Base-by-base conservation (phyloP, 2,888 invertebrate species). In the Villa cingulata region DNA sequence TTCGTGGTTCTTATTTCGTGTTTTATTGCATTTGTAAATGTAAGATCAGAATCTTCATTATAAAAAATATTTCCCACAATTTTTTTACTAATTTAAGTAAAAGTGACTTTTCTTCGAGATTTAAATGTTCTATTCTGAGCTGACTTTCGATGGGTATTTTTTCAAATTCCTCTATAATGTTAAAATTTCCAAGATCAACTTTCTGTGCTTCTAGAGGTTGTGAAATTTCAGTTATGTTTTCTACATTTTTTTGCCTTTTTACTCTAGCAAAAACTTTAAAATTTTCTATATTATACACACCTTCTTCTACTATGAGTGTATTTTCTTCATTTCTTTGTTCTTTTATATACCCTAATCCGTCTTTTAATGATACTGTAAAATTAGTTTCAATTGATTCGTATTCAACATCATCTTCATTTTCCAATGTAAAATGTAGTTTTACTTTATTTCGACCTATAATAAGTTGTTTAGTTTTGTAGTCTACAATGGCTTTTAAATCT, bases 41-140 rank as follows among this genome's bases (percentile, higher is more conserved):
- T 16, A 6, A 45, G 15, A 36, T 36, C 34, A 2, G 34, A 32
- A n/a, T 36, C 29, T 16, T 45, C 45, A 2, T 27, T 15, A 23
- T 32, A 45, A 19, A 45, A 45, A 3, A 32, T 17, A 3, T 40
- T n/a, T n/a, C 12, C 16, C 18, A 18, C 20, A 44, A 44, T 34
- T 37, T 38, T 32, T 41, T 40, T 15, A 44, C n/a, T n/a, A 44
- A 10, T 17, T 17, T 23, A 23, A 14, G 16, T n/a, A 38, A 9
- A 17, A 37, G 19, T 14, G 6, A 3, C 19, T 41, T 45, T 37
- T 37, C 41, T 18, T 32, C 32, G 2, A 3, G 2, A 45, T 48
- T 44, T n/a, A 48, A 40, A 36, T 48, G 48, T 18, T 48, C 37
- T 3, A 17, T 14, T 32, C 48, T 16, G n/a, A 45, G 16, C 14